Conservation (phyloP, 2,888 invertebrate species). For the Macroteleia sp. region DNA sequence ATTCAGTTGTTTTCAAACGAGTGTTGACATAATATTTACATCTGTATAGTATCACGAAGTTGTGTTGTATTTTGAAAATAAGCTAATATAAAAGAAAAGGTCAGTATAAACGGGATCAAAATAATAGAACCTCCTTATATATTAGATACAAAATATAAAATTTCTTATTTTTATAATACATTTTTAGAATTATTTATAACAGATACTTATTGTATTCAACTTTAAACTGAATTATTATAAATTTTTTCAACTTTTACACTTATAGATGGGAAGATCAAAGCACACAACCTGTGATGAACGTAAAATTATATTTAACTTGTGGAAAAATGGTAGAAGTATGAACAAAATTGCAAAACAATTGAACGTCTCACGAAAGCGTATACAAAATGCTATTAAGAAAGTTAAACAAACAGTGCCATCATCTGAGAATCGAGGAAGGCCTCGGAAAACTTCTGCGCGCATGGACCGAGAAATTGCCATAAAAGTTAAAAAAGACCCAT, state of each 20-base stretch:
- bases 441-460: constrained; percentile 17
- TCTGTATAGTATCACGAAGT: not conserved
- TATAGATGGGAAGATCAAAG: constrained; percentile 8
- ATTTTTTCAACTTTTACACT: not conserved
- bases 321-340: constrained; percentile 7
- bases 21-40: not conserved
- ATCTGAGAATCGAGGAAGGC: constrained; percentile 24
- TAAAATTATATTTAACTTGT: not conserved
- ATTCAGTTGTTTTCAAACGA: not conserved
- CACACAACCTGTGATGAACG: constrained; percentile 4
- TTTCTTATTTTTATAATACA: not conserved
- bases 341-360: constrained; percentile 62
- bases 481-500: constrained; percentile 2
- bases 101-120: not conserved
- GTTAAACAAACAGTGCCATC: constrained; percentile 11
- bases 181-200: not conserved
- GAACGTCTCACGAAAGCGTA: constrained; percentile 1
- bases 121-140: not conserved
- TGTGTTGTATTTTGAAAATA: not conserved
- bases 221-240: constrained; percentile 1
- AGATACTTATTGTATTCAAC: not conserved
- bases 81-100: not conserved
- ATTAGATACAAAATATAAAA: not conserved
- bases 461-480: constrained; percentile 8
- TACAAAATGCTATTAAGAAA: constrained; percentile 12